Percentiles rank a stretch among this genome's conserved stretches.
Evolutionary conservation across 1,140 invertebrate species (phyloP).

Genomic region (Drosophila sucinea): DNA sequence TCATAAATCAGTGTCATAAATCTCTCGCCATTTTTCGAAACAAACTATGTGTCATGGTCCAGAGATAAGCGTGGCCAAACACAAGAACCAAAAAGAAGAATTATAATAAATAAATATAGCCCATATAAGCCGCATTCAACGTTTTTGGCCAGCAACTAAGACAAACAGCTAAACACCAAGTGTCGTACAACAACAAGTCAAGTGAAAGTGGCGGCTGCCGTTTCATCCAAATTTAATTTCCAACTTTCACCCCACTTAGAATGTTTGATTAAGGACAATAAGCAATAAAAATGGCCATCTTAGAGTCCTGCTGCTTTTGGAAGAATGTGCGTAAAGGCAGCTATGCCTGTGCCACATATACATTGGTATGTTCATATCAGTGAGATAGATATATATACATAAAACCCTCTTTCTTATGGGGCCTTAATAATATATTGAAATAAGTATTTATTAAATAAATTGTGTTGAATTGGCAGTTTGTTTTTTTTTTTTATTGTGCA

Average conservation of each 20-base stretch:
- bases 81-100: constrained; percentile 12
- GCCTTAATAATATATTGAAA: not conserved
- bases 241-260: constrained; percentile 19
- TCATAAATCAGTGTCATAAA: constrained; percentile 78
- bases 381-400: constrained; percentile 30
- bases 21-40: constrained; percentile 55
- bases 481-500: not conserved
- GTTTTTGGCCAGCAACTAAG: constrained; percentile 28
- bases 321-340: constrained; percentile 90
- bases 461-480: not conserved
- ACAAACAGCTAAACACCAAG: constrained; percentile 36
- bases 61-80: constrained; percentile 38
- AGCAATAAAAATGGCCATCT: constrained; percentile 86
- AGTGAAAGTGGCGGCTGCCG: constrained; percentile 75
- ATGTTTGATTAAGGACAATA: constrained; percentile 45
- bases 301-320: constrained; percentile 93
- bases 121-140: constrained; percentile 41
- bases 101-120: constrained; percentile 24
- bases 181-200: constrained; percentile 54
- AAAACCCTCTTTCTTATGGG: constrained; percentile 12
- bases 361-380: constrained; percentile 86
- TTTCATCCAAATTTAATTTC: constrained; percentile 11
- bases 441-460: constrained; percentile 2
- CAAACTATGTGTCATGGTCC: constrained; percentile 64
- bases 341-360: constrained; percentile 90